Evolutionary conservation across 2,888 invertebrate species (phyloP), one percentile per base, ranked within the genome.

Genomic region (Hyposoter dolosus): DNA sequence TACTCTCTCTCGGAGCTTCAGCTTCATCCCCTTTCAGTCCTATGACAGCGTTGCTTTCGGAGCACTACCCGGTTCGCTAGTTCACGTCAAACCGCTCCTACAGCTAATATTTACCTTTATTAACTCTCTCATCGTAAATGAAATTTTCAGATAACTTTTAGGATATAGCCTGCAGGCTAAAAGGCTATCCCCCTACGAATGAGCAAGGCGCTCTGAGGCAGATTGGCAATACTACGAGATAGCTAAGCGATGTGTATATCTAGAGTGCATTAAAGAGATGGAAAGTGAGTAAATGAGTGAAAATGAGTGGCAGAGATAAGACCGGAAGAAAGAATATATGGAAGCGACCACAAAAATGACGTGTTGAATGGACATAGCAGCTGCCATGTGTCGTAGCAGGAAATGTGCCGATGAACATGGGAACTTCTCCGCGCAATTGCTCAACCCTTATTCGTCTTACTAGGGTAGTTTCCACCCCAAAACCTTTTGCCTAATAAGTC

Each of bases 121-220:
- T 93, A 94, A 94, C 93, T 93, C 92, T 92, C 93, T 92, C 92
- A 92, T 92, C 92, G 92, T 93, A 93, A 93, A 93, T 93, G 93
- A 93, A 94, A 93, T 93, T 93, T 94, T 93, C 93, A 93, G 92
- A 93, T 93, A 93, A 93, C 93, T 93, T 93, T 93, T 93, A 91
- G 93, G 91, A 93, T 93, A 92, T 92, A 92, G 93, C 92, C 92
- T 83, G 90, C 88, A 92, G 92, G 92, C 45, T 93, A 92, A 91
- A 91, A 92, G 89, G 91, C 90, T 92, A 93, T 91, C 90, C 88
- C 82, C 85, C 81, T 88, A 85, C 76, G 89, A 88, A 79, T 81
- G 81, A 88, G 80, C 74, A 65, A 71, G 72, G 81, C 90, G 91
- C 91, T 92, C 91, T 90, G 90, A 91, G 90, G 89, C 91, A 92